These are phyloP conservation scores for Apaloderma vittatum DNA, from an alignment of 2,113 vertebrate genomes.

Conservation along the genomic window DNA sequence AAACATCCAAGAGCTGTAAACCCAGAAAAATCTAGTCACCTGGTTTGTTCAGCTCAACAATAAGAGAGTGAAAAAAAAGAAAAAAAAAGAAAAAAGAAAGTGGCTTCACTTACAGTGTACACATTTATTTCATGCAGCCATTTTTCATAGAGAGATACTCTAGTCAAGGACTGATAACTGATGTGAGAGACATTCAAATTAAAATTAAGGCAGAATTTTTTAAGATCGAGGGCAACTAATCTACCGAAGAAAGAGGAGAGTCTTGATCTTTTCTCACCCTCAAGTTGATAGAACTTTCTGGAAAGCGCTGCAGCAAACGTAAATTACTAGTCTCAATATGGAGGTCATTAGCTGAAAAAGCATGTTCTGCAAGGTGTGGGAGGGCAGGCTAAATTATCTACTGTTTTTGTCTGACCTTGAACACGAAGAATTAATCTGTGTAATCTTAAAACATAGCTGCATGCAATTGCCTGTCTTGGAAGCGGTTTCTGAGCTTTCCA, in stretches of 20 bases:
- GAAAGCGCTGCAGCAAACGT: not conserved
- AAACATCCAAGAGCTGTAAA: not conserved
- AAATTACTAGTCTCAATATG: not conserved
- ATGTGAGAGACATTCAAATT: not conserved
- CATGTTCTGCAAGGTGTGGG: not conserved
- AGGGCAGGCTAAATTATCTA: not conserved
- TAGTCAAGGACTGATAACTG: not conserved
- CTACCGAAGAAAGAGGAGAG: not conserved
- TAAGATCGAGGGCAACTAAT: not conserved
- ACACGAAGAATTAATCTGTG: not conserved
- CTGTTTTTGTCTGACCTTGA: not conserved
- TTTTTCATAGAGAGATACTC: not conserved
- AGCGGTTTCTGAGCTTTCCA: not conserved
- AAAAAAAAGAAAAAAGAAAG: no score
- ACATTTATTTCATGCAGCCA: not conserved
- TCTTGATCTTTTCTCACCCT: not conserved
- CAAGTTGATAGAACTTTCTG: not conserved
- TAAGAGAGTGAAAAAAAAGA: accelerated
- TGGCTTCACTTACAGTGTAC: not conserved
- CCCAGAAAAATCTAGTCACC: not conserved
- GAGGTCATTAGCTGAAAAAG: not conserved
- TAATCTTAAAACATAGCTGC: not conserved
- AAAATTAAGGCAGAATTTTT: not conserved
- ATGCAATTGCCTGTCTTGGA: not conserved
- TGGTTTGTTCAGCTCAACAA: not conserved